Percentiles rank a stretch among this genome's conserved stretches.
These are phyloP conservation scores for Sialis fuliginosa DNA, from an alignment of 2,888 invertebrate species.

Conservation along the genomic window DNA sequence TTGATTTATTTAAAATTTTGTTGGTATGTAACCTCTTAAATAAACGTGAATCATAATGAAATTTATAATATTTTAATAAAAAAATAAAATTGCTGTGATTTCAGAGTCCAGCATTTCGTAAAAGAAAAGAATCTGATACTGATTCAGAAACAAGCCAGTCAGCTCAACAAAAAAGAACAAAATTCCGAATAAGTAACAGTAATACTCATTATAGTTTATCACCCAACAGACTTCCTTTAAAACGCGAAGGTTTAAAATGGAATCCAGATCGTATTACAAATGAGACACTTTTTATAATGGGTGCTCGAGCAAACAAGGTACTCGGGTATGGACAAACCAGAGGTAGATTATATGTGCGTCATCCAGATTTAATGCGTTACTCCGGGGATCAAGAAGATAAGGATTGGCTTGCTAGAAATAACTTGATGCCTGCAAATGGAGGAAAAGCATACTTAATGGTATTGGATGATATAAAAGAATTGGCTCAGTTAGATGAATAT, in stretches of 20 bases:
- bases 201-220: slow-evolving; percentile 18
- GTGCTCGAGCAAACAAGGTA: slow-evolving; percentile 54
- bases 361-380: slow-evolving; percentile 58
- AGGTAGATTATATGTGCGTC: slow-evolving; percentile 57
- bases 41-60: neutral
- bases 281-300: slow-evolving; percentile 65
- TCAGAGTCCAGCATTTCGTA: slow-evolving; percentile 35
- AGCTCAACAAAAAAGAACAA: slow-evolving; percentile 21
- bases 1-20: too few species aligned
- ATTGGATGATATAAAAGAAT: slow-evolving; percentile 57
- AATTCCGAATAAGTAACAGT: slow-evolving; percentile 23
- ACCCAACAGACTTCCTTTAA: slow-evolving; percentile 27
- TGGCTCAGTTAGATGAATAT: slow-evolving; percentile 56
- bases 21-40: too few species aligned
- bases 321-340: slow-evolving; percentile 58
- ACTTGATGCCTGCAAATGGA: slow-evolving; percentile 58
- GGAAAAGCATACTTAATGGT: slow-evolving; percentile 66
- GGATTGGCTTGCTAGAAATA: slow-evolving; percentile 61
- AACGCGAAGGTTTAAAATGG: slow-evolving; percentile 48
- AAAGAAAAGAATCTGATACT: slow-evolving; percentile 47
- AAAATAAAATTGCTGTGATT: slow-evolving; percentile 12
- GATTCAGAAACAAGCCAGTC: slow-evolving; percentile 37
- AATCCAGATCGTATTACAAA: slow-evolving; percentile 51
- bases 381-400: slow-evolving; percentile 66
- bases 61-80: neutral